Evolutionary conservation across 2,797 vertebrate species (phyloP), one percentile per base, ranked within the genome.

Genomic region (Brotula barbata): DNA sequence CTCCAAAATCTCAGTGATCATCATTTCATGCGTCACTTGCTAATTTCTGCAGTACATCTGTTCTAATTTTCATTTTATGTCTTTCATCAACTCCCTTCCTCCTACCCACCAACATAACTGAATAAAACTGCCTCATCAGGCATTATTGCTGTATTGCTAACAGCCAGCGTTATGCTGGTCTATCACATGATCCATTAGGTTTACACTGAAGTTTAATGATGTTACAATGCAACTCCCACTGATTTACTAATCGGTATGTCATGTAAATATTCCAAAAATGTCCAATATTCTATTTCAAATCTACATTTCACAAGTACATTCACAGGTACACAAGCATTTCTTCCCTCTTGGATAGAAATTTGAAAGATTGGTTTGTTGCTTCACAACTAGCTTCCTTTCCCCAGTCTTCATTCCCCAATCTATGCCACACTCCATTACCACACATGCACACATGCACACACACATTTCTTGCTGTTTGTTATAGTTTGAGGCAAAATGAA

Each of bases 151-250:
- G 3, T 46, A 46, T 46, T 46, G 25, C 4, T 28, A 28, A 28
- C 13, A 46, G 49, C 8, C 20, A 25, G 16, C 43, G 37, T 34
- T 33, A 14, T 8, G 14, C 17, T 4, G 11, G 22, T 31, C 23
- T 43, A 17, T 51, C 28, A 33, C 21, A 22, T 17, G 28, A 47
- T 23, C 44, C 46, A 58, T 49, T 49, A 28, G 9, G 17, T 39
- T 31, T 15, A 48, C 25, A 7, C 10, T n/a, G 50, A 16, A n/a
- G 16, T 39, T 10, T 21, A 19, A 51, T 50, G 47, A 34, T 37
- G 49, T 10, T 40, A 7, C 36, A 33, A 48, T 11, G 25, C 15
- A n/a, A n/a, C 25, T 28, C 23, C n/a, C 1, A 11, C 16, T 16
- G 46, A 28, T 16, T 49, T 10, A 7, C 25, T 28, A 13, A 23